Evolutionary conservation across 2,797 vertebrate genomes (phyloP).

Genomic region (Psittacula derbiana): DNA sequence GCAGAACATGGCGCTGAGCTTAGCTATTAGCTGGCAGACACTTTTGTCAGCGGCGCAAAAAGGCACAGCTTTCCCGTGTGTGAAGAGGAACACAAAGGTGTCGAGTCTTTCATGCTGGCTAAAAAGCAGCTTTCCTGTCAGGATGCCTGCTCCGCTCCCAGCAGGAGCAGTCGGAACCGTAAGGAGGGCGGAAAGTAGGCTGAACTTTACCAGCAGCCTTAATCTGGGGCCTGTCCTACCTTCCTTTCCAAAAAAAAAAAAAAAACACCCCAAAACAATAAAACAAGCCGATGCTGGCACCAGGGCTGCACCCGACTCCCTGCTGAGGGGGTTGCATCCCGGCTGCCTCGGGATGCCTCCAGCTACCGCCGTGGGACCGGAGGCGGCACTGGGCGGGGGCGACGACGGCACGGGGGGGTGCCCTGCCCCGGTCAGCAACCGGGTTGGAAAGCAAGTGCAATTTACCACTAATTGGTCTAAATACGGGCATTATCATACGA

Average conservation of each 20-base stretch:
- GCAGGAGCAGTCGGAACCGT: not conserved
- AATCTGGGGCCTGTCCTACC: not conserved
- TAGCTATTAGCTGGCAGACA: not conserved
- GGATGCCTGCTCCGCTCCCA: not conserved
- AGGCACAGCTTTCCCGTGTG: not conserved
- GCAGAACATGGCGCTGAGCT: constrained; percentile 17
- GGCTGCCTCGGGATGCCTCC: not conserved
- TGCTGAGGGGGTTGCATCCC: not conserved
- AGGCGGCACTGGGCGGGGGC: not conserved
- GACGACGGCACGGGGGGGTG: not conserved
- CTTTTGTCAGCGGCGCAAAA: not conserved
- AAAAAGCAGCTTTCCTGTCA: not conserved
- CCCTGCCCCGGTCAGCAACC: not conserved
- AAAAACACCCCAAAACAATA: not conserved
- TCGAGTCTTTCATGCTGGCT: not conserved
- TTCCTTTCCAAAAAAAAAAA: not conserved
- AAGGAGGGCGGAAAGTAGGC: not conserved
- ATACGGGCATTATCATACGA: not conserved
- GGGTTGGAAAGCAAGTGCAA: not conserved
- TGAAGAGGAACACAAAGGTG: not conserved
- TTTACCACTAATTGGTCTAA: not conserved
- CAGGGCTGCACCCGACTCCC: not conserved
- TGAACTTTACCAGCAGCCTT: not conserved
- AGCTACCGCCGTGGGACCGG: not conserved
- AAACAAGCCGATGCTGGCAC: not conserved